These are phyloP conservation scores for Hipparchia semele DNA, from an alignment of 2,888 invertebrate genomes.

Conservation along the genomic window DNA sequence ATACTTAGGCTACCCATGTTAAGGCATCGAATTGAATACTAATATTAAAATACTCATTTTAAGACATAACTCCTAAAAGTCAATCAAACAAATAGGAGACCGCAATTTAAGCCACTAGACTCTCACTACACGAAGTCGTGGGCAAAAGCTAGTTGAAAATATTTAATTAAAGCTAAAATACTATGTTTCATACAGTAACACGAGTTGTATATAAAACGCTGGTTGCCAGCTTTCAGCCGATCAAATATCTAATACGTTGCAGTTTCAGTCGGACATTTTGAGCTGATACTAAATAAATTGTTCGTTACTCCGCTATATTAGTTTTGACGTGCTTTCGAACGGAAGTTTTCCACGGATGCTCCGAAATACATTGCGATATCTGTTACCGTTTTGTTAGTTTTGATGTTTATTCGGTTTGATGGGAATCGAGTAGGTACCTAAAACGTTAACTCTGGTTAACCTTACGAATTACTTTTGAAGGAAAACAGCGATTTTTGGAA, in stretches of 20 bases:
- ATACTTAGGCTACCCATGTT: too few species aligned
- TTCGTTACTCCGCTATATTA: not conserved
- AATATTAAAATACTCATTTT: too few species aligned
- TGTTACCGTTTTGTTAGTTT: not conserved
- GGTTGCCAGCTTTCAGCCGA: not conserved
- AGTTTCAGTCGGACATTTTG: not conserved
- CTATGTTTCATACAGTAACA: not conserved
- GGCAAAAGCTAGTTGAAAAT: not conserved
- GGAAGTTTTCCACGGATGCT: not conserved
- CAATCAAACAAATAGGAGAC: too few species aligned
- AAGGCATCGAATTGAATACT: too few species aligned
- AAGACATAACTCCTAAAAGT: too few species aligned
- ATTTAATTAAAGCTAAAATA: not conserved
- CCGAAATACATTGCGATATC: not conserved
- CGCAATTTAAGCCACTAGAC: too few species aligned
- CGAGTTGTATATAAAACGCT: not conserved
- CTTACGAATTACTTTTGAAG: not conserved
- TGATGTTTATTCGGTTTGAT: not conserved
- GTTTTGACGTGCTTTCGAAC: constrained; percentile 5
- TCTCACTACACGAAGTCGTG: too few species aligned
- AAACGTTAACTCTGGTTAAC: too few species aligned
- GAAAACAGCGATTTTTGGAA: not conserved
- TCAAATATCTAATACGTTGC: not conserved
- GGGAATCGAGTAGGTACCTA: not conserved
- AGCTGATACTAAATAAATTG: not conserved